Evolutionary conservation across 2,113 vertebrate species (phyloP).

Genomic region (Eretmochelys imbricata): DNA sequence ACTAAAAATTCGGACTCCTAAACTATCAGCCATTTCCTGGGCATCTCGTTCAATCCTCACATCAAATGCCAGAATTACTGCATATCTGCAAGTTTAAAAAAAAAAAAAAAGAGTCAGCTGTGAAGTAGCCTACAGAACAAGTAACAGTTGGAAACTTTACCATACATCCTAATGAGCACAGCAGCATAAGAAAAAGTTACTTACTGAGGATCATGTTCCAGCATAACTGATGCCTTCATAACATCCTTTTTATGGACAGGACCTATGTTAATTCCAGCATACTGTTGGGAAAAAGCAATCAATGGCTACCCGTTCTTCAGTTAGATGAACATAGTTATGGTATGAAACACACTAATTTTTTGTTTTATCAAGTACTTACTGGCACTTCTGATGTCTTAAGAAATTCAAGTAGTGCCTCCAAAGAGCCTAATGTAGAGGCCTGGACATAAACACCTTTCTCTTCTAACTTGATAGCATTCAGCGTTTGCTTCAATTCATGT

Average conservation of each 20-base stretch:
- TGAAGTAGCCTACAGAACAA: accelerated
- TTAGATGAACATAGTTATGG: background rate
- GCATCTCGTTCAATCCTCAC: slow-evolving; percentile 96
- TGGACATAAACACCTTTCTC: slow-evolving; percentile 99
- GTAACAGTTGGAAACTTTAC: accelerated
- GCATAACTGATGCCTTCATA: slow-evolving; percentile 97
- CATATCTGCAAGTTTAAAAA: slow-evolving; percentile 81
- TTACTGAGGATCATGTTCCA: slow-evolving; percentile 96
- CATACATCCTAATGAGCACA: accelerated
- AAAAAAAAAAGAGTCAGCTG: background rate
- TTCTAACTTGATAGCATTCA: slow-evolving; percentile 96
- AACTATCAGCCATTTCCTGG: slow-evolving; percentile 96
- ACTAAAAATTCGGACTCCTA: slow-evolving; percentile 95
- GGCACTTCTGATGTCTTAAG: slow-evolving; percentile 93
- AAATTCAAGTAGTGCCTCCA: slow-evolving; percentile 98
- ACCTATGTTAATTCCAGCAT: slow-evolving; percentile 98
- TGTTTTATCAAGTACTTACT: slow-evolving; percentile 77
- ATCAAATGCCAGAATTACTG: slow-evolving; percentile 96
- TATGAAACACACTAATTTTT: background rate
- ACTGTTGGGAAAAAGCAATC: slow-evolving; percentile 78
- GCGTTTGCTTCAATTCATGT: slow-evolving; percentile 95
- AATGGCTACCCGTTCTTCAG: background rate
- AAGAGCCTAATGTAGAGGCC: slow-evolving; percentile 95
- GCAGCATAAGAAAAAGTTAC: slow-evolving; percentile 44
- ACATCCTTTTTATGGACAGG: slow-evolving; percentile 98